Evolutionary conservation across 1,140 invertebrate genomes (phyloP).

Genomic region (Daktulosphaira vitifoliae): DNA sequence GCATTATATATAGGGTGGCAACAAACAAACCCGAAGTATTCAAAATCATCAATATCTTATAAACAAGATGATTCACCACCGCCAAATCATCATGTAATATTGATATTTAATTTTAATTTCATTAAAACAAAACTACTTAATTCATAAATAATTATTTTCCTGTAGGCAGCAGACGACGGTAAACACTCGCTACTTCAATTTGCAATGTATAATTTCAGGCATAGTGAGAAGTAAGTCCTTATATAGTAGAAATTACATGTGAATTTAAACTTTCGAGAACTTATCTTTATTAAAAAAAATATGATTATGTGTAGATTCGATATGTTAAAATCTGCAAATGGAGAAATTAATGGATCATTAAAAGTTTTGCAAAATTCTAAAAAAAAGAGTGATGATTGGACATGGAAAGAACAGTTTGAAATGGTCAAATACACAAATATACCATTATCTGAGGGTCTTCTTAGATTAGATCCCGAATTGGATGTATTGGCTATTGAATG

Average conservation of each 20-base stretch:
- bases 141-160: neutral
- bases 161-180: slow-evolving; percentile 56
- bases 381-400: slow-evolving; percentile 59
- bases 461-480: slow-evolving; percentile 73
- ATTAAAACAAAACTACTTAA: neutral
- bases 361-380: slow-evolving; percentile 59
- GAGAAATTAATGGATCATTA: slow-evolving; percentile 60
- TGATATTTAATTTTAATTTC: neutral
- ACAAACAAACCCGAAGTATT: slow-evolving; percentile 37
- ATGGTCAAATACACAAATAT: slow-evolving; percentile 88
- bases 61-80: slow-evolving; percentile 34
- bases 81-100: slow-evolving; percentile 5
- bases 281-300: slow-evolving; percentile 9
- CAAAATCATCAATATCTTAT: slow-evolving; percentile 27
- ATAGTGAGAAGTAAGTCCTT: slow-evolving; percentile 87
- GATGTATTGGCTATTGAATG: slow-evolving; percentile 83
- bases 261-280: neutral
- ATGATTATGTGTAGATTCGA: slow-evolving; percentile 58
- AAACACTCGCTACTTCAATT: slow-evolving; percentile 95
- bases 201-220: slow-evolving; percentile 89
- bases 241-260: neutral
- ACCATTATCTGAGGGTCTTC: slow-evolving; percentile 70
- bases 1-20: too few species aligned
- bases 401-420: slow-evolving; percentile 90
- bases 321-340: slow-evolving; percentile 66